These are phyloP conservation scores for Ditylenchus dipsaci DNA, from an alignment of 1,140 invertebrate genomes.

Conservation along the genomic window DNA sequence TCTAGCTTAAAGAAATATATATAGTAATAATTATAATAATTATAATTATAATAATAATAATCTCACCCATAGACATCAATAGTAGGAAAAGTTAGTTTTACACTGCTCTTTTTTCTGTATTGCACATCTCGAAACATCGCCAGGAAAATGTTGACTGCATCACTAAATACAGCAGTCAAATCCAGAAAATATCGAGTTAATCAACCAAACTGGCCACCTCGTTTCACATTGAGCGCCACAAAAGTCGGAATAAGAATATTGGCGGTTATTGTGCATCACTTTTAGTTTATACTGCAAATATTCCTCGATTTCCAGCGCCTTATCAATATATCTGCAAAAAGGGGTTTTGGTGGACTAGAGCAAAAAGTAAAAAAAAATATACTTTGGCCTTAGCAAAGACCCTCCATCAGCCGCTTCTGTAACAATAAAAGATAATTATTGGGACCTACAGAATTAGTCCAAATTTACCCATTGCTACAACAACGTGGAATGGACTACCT, in stretches of 20 bases:
- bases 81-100: slow-evolving; percentile 49
- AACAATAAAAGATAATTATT: no score
- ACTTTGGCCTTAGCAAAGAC: slow-evolving; percentile 38
- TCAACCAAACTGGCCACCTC: no score
- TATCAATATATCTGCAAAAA: slow-evolving; percentile 47
- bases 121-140: slow-evolving; percentile 51
- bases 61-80: no score
- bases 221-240: slow-evolving; percentile 55
- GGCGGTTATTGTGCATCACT: slow-evolving; percentile 34
- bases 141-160: slow-evolving; percentile 53
- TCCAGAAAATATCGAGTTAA: no score
- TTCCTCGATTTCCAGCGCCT: slow-evolving; percentile 53
- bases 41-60: no score
- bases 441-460: no score
- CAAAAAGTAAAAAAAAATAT: neutral
- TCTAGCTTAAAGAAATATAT: no score
- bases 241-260: slow-evolving; percentile 51
- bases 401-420: slow-evolving; percentile 44
- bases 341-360: slow-evolving; percentile 3
- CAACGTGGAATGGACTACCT: slow-evolving; percentile 50
- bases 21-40: no score
- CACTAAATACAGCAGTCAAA: slow-evolving; percentile 16
- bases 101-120: slow-evolving; percentile 18
- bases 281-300: slow-evolving; percentile 54
- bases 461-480: slow-evolving; percentile 42